Evolutionary conservation across 2,113 vertebrate genomes (phyloP).

Genomic region (Gambusia holbrooki): DNA sequence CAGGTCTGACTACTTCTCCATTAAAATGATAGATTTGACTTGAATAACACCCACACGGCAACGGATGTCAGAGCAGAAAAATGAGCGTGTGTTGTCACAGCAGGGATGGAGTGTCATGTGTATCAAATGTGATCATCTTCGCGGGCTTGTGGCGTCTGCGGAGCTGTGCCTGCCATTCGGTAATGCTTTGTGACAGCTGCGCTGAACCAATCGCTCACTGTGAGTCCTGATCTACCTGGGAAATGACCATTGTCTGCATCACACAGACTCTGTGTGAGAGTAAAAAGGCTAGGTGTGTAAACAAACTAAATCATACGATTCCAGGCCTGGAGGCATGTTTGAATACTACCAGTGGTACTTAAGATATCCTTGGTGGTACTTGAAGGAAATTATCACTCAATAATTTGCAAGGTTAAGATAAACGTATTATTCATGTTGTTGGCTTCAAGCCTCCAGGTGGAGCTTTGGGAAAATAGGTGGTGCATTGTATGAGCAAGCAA

Average conservation of each 20-base stretch:
- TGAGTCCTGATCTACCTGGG: slow-evolving; percentile 69
- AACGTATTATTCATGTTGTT: background rate
- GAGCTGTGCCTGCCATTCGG: slow-evolving; percentile 55
- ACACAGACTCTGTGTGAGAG: slow-evolving; percentile 50
- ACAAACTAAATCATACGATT: slow-evolving; percentile 35
- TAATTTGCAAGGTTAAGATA: background rate
- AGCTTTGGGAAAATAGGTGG: no score
- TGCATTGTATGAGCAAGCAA: no score
- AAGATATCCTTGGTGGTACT: background rate
- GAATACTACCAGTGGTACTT: background rate
- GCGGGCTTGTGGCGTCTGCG: slow-evolving; percentile 60
- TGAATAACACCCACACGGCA: slow-evolving; percentile 78
- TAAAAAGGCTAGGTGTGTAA: slow-evolving; percentile 44
- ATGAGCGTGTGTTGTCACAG: slow-evolving; percentile 75
- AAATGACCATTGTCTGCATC: slow-evolving; percentile 74
- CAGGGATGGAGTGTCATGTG: slow-evolving; percentile 79
- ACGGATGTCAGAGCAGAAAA: slow-evolving; percentile 74
- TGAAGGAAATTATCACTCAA: background rate
- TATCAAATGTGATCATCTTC: slow-evolving; percentile 83
- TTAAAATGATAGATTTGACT: slow-evolving; percentile 81
- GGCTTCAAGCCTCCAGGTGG: no score
- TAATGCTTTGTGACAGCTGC: slow-evolving; percentile 73
- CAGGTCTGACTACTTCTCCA: slow-evolving; percentile 78
- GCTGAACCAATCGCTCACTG: slow-evolving; percentile 67
- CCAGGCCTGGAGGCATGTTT: slow-evolving; percentile 1